Percentiles rank a stretch among this genome's conserved stretches.
phyloP scores from a whole-genome alignment of 1,140 invertebrate genomes.

The Bombus confusus region DNA sequence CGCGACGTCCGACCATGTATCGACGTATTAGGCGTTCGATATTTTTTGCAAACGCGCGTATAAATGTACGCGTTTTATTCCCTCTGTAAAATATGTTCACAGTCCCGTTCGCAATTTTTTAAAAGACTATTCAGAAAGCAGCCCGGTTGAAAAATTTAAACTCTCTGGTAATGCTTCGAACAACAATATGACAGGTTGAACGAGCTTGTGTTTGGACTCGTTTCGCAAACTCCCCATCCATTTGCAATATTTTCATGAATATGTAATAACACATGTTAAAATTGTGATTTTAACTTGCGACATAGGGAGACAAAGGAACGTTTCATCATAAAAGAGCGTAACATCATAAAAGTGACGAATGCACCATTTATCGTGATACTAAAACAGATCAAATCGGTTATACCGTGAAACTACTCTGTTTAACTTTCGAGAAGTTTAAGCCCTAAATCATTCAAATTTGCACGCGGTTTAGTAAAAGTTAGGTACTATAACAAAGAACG shows the following conservation, averaged over 20 bases:
- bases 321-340: too few species aligned
- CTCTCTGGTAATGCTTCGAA: too few species aligned
- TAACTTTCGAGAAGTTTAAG: neutral
- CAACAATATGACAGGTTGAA: neutral
- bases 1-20: constrained; percentile 33
- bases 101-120: too few species aligned
- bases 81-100: neutral
- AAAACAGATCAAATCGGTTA: neutral
- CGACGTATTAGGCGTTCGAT: neutral
- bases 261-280: neutral
- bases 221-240: neutral
- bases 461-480: too few species aligned
- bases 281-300: neutral
- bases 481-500: too few species aligned
- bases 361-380: neutral
- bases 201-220: neutral
- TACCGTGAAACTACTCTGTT: neutral
- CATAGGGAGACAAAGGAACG: neutral
- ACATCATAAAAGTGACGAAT: neutral
- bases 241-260: neutral
- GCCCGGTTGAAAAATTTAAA: too few species aligned
- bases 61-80: neutral
- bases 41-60: neutral
- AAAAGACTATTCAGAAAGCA: too few species aligned
- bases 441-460: neutral